Evolutionary conservation across 2,797 vertebrate species (phyloP).

Genomic region (Anolis apletophallus): DNA sequence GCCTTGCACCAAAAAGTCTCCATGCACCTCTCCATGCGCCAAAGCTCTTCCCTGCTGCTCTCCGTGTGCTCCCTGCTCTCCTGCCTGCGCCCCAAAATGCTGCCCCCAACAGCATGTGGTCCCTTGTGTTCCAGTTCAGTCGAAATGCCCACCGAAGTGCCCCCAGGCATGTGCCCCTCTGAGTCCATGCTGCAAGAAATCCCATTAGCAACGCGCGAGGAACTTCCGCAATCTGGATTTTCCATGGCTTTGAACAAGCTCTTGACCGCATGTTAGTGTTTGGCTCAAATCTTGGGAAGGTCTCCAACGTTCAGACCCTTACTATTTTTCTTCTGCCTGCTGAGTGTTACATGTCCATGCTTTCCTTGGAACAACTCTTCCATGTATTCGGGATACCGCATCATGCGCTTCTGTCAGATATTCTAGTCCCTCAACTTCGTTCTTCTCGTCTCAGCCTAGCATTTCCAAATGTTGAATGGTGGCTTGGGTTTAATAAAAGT

Average conservation of each 20-base stretch:
- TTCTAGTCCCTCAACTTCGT: not conserved
- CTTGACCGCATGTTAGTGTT: not conserved
- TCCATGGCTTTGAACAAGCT: too few species aligned
- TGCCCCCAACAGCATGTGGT: not conserved
- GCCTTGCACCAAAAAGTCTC: not conserved
- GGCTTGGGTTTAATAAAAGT: constrained; percentile 16
- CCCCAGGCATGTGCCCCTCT: not conserved
- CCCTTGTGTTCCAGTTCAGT: not conserved
- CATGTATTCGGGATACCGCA: not conserved
- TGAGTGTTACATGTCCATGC: too few species aligned
- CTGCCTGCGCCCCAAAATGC: not conserved
- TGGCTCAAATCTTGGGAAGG: not conserved
- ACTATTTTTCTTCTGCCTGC: not conserved
- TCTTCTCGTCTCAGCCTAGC: not conserved
- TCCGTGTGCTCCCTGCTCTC: too few species aligned
- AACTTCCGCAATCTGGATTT: not conserved
- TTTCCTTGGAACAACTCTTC: not conserved
- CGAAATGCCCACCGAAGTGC: not conserved
- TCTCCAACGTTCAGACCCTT: not conserved
- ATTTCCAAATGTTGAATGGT: not conserved
- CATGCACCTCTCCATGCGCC: not conserved
- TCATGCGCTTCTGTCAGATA: not conserved
- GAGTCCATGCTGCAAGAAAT: not conserved
- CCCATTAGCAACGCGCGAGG: not conserved
- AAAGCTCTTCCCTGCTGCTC: too few species aligned